phyloP scores from a whole-genome alignment of 2,888 invertebrate genomes.

The Cryptocephalus moraei region DNA sequence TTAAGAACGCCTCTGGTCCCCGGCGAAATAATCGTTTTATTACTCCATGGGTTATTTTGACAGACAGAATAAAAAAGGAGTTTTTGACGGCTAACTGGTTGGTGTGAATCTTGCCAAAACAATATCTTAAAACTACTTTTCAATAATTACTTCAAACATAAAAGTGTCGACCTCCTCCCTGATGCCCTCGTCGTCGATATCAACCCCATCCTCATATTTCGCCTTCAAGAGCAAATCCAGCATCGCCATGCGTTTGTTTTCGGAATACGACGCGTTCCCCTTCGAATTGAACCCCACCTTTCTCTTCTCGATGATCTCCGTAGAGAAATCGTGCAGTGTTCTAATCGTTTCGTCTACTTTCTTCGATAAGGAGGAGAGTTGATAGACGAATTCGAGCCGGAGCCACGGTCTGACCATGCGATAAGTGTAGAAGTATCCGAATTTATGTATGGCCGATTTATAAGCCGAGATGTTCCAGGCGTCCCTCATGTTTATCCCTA shows the following conservation, averaged over 20 bases:
- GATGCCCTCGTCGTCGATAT: slow-evolving; percentile 43
- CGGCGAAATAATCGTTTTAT: too few relatives aligned
- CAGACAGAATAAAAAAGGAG: too few relatives aligned
- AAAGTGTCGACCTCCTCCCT: slow-evolving; percentile 54
- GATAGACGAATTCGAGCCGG: slow-evolving; percentile 1
- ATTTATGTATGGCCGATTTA: slow-evolving; percentile 11
- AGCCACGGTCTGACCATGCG: slow-evolving; percentile 12
- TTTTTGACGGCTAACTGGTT: too few relatives aligned
- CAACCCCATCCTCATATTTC: slow-evolving; percentile 37
- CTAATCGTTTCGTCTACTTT: slow-evolving; percentile 1
- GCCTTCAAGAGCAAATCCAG: slow-evolving; percentile 45
- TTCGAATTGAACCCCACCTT: slow-evolving; percentile 1
- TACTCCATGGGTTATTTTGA: too few relatives aligned
- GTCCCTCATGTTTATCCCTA: slow-evolving; percentile 6
- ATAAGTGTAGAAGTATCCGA: slow-evolving; percentile 5
- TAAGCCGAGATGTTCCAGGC: slow-evolving; percentile 6
- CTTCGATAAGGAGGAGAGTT: slow-evolving; percentile 1
- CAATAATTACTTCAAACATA: slow-evolving; percentile 46
- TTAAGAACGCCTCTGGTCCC: too few relatives aligned
- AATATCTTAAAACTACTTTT: too few relatives aligned
- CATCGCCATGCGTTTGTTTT: slow-evolving; percentile 40
- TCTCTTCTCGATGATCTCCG: slow-evolving; percentile 10
- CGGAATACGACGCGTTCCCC: slow-evolving; percentile 4
- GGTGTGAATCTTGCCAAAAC: too few relatives aligned
- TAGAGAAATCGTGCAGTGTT: slow-evolving; percentile 10